phyloP scores from a whole-genome alignment of 1,140 invertebrate species.

The Drosophila jambulina region DNA sequence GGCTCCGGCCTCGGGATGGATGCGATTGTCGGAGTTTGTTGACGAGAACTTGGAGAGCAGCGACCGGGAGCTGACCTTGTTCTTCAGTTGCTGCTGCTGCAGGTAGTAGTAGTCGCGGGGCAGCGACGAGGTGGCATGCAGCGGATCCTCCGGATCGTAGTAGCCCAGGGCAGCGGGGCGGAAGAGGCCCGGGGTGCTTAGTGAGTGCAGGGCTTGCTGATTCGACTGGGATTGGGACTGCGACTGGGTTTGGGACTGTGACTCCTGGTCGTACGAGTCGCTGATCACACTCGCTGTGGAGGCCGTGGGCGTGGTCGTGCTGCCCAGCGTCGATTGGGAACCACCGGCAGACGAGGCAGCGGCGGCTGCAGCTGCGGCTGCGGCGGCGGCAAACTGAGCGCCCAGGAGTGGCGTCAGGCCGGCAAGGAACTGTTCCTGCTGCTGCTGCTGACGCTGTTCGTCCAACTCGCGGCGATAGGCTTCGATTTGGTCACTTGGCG shows the following conservation, averaged over 20 bases:
- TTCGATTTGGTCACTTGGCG: slow-evolving; percentile 81
- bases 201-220: slow-evolving; percentile 64
- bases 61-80: slow-evolving; percentile 72
- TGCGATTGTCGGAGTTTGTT: slow-evolving; percentile 79
- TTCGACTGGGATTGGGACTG: slow-evolving; percentile 59
- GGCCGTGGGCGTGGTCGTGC: slow-evolving; percentile 69
- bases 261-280: slow-evolving; percentile 70
- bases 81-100: slow-evolving; percentile 81
- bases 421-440: slow-evolving; percentile 82
- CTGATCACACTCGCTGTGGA: slow-evolving; percentile 74
- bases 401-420: slow-evolving; percentile 77
- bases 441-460: slow-evolving; percentile 84
- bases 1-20: slow-evolving; percentile 67
- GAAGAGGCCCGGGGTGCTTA: slow-evolving; percentile 72
- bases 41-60: slow-evolving; percentile 77
- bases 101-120: slow-evolving; percentile 80
- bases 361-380: slow-evolving; percentile 68
- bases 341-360: slow-evolving; percentile 64
- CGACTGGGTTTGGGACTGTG: slow-evolving; percentile 58
- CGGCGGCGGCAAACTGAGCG: slow-evolving; percentile 75
- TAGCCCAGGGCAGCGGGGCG: slow-evolving; percentile 66
- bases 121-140: slow-evolving; percentile 80
- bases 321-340: slow-evolving; percentile 65
- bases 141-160: slow-evolving; percentile 75
- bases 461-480: slow-evolving; percentile 83